Evolutionary conservation across 1,140 invertebrate genomes (phyloP).

Genomic region (Drosophila dunni): DNA sequence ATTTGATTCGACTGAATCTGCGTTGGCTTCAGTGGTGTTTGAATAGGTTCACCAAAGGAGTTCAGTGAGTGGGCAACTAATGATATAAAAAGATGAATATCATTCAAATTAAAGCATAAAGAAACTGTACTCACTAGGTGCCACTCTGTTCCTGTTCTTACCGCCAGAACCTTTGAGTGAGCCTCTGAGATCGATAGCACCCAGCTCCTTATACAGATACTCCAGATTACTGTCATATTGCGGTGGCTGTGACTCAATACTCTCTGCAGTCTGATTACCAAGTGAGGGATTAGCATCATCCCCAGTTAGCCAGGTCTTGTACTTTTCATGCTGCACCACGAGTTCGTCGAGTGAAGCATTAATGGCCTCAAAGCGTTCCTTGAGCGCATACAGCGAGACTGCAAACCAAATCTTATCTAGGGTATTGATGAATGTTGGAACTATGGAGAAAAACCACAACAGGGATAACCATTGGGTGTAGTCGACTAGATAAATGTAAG

Average conservation of each 20-base stretch:
- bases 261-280: constrained; percentile 26
- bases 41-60: constrained; percentile 64
- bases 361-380: constrained; percentile 76
- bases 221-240: constrained; percentile 73
- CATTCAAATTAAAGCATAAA: neutral
- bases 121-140: constrained; percentile 54
- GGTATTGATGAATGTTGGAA: constrained; percentile 78
- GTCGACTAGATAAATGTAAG: constrained; percentile 69
- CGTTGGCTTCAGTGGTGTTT: constrained; percentile 28
- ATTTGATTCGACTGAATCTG: constrained; percentile 40
- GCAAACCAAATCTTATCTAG: constrained; percentile 84
- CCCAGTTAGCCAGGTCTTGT: constrained; percentile 57
- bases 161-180: constrained; percentile 46
- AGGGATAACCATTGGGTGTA: constrained; percentile 69
- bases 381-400: constrained; percentile 69
- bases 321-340: constrained; percentile 68
- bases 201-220: constrained; percentile 74
- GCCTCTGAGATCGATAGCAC: constrained; percentile 54
- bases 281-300: constrained; percentile 17
- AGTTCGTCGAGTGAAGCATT: constrained; percentile 71
- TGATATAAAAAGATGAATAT: neutral
- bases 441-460: constrained; percentile 66
- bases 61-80: constrained; percentile 68
- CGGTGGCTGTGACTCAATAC: constrained; percentile 47
- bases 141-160: constrained; percentile 59